Evolutionary conservation across 2,797 vertebrate genomes (phyloP).

Genomic region (Peromyscus nudipes): DNA sequence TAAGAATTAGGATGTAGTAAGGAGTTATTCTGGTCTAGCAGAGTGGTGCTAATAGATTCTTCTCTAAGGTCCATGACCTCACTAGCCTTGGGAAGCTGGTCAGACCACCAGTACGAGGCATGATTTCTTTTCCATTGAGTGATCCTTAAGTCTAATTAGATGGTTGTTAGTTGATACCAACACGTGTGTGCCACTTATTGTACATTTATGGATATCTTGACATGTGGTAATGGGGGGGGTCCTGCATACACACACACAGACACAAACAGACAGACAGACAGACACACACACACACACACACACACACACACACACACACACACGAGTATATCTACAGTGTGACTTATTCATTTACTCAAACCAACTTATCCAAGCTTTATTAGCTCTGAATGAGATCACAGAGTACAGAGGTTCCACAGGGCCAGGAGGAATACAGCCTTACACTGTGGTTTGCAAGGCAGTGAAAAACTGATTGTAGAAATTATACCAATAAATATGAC

Average conservation of each 20-base stretch:
- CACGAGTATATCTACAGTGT: neutral
- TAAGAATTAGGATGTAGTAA: neutral
- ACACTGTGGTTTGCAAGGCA: conserved; percentile 19
- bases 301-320: neutral
- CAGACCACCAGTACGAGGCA: neutral
- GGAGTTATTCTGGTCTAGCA: no score
- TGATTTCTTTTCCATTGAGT: no score
- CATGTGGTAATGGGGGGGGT: neutral
- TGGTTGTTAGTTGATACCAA: neutral
- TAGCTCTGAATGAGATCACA: conserved; percentile 36
- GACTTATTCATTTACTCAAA: neutral
- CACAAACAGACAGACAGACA: neutral
- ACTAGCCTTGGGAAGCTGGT: neutral
- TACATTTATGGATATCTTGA: neutral
- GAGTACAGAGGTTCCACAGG: neutral
- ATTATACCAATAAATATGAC: conserved; percentile 39
- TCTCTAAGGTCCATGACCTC: no score
- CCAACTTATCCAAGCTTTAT: conserved; percentile 31
- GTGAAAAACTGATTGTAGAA: conserved; percentile 54
- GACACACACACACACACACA: neutral
- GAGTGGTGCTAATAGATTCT: no score
- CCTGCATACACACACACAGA: neutral
- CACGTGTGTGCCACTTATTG: neutral
- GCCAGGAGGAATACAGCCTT: neutral
- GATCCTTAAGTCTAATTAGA: neutral